Conservation (phyloP, 2,113 vertebrate genomes). For the Pagrus major region DNA sequence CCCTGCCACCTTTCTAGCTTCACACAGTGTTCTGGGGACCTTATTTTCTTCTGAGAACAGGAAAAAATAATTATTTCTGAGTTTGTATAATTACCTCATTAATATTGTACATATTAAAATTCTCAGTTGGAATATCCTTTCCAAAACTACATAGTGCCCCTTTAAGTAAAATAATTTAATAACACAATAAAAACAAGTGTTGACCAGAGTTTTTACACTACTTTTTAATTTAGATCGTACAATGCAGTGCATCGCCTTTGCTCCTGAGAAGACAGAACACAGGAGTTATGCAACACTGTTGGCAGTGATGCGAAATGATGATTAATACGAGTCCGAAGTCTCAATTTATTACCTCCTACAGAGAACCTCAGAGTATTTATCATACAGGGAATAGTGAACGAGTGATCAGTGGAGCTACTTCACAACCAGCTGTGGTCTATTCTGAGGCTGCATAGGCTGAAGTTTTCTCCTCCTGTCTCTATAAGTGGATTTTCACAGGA, state of each 20-base stretch:
- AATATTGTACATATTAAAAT: no score
- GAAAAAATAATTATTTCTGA: no score
- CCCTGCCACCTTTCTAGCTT: no score
- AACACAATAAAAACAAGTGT: neutral
- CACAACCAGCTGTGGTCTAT: slow-evolving; percentile 28
- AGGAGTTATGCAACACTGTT: slow-evolving; percentile 24
- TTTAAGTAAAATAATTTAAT: neutral
- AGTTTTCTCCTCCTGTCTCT: slow-evolving; percentile 49
- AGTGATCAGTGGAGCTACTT: slow-evolving; percentile 25
- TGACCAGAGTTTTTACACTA: neutral
- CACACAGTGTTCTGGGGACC: no score
- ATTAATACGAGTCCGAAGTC: slow-evolving; percentile 23
- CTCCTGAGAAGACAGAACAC: neutral
- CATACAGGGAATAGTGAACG: slow-evolving; percentile 3
- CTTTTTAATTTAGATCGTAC: neutral
- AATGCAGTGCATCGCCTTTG: neutral
- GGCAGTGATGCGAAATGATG: slow-evolving; percentile 14
- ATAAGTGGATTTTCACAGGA: slow-evolving; percentile 54
- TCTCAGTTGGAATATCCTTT: no score
- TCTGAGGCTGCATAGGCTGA: slow-evolving; percentile 48
- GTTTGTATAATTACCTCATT: no score
- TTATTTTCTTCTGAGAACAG: no score
- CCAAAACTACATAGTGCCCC: no score
- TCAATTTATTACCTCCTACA: neutral
- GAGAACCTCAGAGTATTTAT: slow-evolving; percentile 12